These are phyloP conservation scores for Uloborus plumipes DNA, from an alignment of 2,888 invertebrate genomes.

Conservation along the genomic window DNA sequence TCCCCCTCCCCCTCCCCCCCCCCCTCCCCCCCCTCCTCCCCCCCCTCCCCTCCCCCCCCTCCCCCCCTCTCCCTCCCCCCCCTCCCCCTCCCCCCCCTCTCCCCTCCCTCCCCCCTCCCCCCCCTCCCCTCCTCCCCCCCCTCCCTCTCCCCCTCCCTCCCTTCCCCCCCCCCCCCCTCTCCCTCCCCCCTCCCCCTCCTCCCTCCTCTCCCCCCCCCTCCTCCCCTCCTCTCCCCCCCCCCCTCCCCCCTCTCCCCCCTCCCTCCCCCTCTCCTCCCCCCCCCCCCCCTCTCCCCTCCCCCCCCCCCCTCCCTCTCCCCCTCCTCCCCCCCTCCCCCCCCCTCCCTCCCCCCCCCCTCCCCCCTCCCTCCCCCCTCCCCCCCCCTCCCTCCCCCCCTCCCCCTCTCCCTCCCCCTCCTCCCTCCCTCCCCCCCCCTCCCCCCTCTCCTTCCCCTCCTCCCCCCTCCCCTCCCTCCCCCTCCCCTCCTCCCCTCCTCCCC, in stretches of 20 bases:
- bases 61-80: not conserved
- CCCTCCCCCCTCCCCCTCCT: not conserved
- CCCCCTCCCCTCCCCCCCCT: not conserved
- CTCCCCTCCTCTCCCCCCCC: not conserved
- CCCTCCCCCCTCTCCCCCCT: not conserved
- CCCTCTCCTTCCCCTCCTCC: not conserved
- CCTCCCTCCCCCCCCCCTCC: not conserved
- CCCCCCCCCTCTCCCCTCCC: not conserved
- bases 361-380: constrained; percentile 3
- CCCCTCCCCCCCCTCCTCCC: not conserved
- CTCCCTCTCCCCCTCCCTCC: not conserved
- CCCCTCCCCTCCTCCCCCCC: not conserved
- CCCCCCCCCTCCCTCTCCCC: not conserved
- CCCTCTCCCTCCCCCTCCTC: not conserved
- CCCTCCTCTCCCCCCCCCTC: not conserved
- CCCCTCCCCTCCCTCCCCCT: not conserved
- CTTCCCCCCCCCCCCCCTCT: not conserved
- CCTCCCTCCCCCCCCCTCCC: not conserved
- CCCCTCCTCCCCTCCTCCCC: not conserved
- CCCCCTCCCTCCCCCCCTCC: not conserved
- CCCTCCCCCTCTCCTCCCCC: not conserved
- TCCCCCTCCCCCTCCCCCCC: not conserved
- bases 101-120: not conserved
- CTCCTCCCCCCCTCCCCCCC: not conserved
- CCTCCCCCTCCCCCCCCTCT: not conserved